Evolutionary conservation across 2,888 invertebrate species (phyloP).

Genomic region (Ennomos quercinarius): DNA sequence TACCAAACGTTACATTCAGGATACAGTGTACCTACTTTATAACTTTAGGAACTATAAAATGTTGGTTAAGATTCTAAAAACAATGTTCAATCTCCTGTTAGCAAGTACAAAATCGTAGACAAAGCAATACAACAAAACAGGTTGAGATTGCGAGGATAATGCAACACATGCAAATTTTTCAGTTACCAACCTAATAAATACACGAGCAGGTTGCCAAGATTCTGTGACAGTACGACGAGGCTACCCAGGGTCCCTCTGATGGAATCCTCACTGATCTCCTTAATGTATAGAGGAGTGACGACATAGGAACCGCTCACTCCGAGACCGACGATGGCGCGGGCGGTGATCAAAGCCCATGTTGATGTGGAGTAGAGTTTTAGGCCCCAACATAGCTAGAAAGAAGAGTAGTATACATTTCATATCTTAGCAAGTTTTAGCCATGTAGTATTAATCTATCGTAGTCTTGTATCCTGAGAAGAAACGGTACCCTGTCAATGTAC

Average conservation of each 20-base stretch:
- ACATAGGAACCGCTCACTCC: conserved; percentile 77
- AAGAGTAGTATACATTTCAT: neutral
- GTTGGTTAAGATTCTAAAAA: too few species aligned
- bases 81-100: too few species aligned
- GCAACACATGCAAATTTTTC: neutral
- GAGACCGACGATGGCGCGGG: conserved; percentile 71
- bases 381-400: conserved; percentile 70
- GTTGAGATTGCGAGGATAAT: neutral
- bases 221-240: conserved; percentile 74
- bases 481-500: too few species aligned
- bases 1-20: too few species aligned
- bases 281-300: conserved; percentile 77
- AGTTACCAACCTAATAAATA: conserved; percentile 59
- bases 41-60: too few species aligned
- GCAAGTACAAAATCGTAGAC: too few species aligned
- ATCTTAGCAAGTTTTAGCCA: too few species aligned
- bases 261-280: conserved; percentile 78
- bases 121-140: too few species aligned
- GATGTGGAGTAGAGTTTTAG: conserved; percentile 74
- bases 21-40: too few species aligned
- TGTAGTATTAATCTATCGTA: too few species aligned
- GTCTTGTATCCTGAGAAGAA: too few species aligned
- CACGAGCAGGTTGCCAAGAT: conserved; percentile 71
- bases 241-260: conserved; percentile 75
- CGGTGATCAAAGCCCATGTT: conserved; percentile 76